Evolutionary conservation across 2,888 invertebrate genomes (phyloP).

Genomic region (Helleia helle): DNA sequence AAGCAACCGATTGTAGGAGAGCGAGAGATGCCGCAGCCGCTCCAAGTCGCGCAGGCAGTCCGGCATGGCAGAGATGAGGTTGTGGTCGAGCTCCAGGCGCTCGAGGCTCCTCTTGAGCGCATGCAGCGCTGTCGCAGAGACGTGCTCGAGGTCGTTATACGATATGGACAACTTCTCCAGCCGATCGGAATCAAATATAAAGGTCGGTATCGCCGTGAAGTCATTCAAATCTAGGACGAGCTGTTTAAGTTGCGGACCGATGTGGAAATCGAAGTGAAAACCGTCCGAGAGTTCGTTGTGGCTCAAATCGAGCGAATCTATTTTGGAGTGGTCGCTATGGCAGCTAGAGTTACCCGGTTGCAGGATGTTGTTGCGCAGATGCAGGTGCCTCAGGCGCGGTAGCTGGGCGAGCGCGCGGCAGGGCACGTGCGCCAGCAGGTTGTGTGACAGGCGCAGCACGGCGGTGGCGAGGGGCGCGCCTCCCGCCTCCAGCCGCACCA

Average conservation of each 20-base stretch:
- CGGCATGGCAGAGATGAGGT: conserved; percentile 77
- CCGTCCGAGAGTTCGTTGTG: conserved; percentile 82
- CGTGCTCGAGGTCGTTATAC: conserved; percentile 77
- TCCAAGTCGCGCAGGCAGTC: conserved; percentile 73
- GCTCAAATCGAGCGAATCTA: conserved; percentile 85
- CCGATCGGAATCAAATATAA: conserved; percentile 76
- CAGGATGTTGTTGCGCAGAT: conserved; percentile 64
- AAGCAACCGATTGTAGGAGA: conserved; percentile 82
- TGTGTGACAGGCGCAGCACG: conserved; percentile 78
- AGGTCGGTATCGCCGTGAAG: conserved; percentile 75
- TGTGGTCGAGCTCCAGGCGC: conserved; percentile 84
- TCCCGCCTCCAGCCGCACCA: conserved; percentile 70
- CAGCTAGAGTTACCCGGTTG: conserved; percentile 30
- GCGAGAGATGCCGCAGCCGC: conserved; percentile 80
- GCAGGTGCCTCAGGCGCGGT: conserved; percentile 76
- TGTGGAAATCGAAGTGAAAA: conserved; percentile 76
- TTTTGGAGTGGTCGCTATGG: conserved; percentile 56
- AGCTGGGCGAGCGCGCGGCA: conserved; percentile 65
- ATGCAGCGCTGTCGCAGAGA: conserved; percentile 78
- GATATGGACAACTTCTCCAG: conserved; percentile 83
- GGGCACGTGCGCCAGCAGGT: conserved; percentile 76
- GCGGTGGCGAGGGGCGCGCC: conserved; percentile 76
- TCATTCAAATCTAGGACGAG: conserved; percentile 85
- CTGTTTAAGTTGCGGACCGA: conserved; percentile 79
- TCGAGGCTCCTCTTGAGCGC: conserved; percentile 80